Evolutionary conservation across 92 coral and sea anemone species (phyloP).

Genomic region (Heliopora coerulea): DNA sequence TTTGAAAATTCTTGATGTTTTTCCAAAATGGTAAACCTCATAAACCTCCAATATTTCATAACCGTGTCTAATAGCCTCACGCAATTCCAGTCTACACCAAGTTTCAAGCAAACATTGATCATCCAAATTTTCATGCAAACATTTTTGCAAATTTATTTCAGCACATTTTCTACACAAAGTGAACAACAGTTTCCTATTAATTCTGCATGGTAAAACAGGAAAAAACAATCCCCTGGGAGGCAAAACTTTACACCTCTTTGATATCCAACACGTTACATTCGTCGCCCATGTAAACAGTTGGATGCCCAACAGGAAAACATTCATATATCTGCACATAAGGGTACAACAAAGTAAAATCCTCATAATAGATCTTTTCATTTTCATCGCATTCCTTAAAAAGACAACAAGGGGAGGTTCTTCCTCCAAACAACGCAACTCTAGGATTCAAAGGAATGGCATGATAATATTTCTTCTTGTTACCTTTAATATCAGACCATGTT

Average conservation of each 20-base stretch:
- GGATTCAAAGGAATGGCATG: no score
- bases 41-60: slow-evolving; percentile 31
- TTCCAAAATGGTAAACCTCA: slow-evolving; percentile 49
- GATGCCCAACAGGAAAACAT: slow-evolving; percentile 44
- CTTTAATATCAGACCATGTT: no score
- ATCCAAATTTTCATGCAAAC: slow-evolving; percentile 16
- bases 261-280: slow-evolving; percentile 29
- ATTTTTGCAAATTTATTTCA: not conserved
- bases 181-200: slow-evolving; percentile 26
- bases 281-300: slow-evolving; percentile 26
- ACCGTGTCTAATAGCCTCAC: slow-evolving; percentile 29
- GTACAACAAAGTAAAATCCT: slow-evolving; percentile 37
- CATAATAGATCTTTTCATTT: slow-evolving; percentile 40
- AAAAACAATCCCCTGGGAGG: slow-evolving; percentile 8
- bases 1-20: slow-evolving; percentile 31
- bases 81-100: not conserved
- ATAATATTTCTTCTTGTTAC: no score
- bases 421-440: slow-evolving; percentile 47
- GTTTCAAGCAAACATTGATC: not conserved
- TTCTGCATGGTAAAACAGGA: slow-evolving; percentile 30
- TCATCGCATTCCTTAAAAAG: slow-evolving; percentile 7
- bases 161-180: slow-evolving; percentile 44
- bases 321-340: slow-evolving; percentile 41
- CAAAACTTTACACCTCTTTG: slow-evolving; percentile 30
- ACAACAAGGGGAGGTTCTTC: slow-evolving; percentile 35